These are phyloP conservation scores for Periparus ater DNA, from an alignment of 2,797 vertebrate species.

Conservation along the genomic window DNA sequence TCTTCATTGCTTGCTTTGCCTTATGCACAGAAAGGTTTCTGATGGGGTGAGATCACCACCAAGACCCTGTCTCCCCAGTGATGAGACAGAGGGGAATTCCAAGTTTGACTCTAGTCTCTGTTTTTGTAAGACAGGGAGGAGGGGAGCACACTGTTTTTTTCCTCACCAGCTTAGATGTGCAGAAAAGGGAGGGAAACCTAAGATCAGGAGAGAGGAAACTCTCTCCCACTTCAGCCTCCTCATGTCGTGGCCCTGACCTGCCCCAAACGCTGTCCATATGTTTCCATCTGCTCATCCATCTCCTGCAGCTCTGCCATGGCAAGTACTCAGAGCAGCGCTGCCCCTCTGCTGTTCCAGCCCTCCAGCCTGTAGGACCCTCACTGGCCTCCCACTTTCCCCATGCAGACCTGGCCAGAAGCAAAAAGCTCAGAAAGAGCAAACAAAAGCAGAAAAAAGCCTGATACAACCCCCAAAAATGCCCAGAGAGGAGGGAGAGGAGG, in stretches of 20 bases:
- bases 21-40: constrained; percentile 58
- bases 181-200: neutral
- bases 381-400: neutral
- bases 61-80: constrained; percentile 58
- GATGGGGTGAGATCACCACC: constrained; percentile 75
- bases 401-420: neutral
- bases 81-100: constrained; percentile 76
- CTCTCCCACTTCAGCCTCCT: neutral
- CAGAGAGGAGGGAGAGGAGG: neutral
- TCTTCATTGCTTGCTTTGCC: constrained; percentile 33
- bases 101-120: constrained; percentile 42
- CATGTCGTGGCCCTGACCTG: neutral
- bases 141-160: neutral
- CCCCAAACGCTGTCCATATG: neutral
- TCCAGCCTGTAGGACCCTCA: neutral
- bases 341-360: neutral
- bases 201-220: neutral
- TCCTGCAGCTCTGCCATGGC: neutral
- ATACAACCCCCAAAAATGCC: neutral
- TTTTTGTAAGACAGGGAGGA: constrained; percentile 25
- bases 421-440: neutral
- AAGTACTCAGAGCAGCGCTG: neutral
- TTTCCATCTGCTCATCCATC: neutral
- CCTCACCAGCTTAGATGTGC: neutral
- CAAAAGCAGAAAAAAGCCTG: neutral